Evolutionary conservation across 1,140 invertebrate genomes (phyloP), one percentile per base, ranked within the genome.

Genomic region (Sitophilus oryzae): DNA sequence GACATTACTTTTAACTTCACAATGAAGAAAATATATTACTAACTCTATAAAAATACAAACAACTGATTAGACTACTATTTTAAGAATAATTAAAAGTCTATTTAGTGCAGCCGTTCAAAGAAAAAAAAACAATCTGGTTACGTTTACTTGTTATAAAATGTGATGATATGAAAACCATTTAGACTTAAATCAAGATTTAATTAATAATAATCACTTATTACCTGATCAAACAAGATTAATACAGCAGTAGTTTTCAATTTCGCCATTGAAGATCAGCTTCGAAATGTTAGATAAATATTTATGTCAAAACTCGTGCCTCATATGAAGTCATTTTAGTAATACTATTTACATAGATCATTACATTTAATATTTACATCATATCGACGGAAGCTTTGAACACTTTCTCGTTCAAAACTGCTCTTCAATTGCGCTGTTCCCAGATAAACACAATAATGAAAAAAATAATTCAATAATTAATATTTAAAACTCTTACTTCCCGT

Each of bases 31-130:
- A 58, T 44, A 44, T 51, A 59, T 59, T 55, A 56, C 53, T 56
- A 60, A 52, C 36, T 49, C 53, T 60, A 56, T 60, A 59, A 56
- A 60, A 59, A 54, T 59, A 60, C 53, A 56, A 56, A 59, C 45
- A 58, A 47, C 44, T 47, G 22, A 56, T 50, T 49, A 35, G 35
- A 50, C 54, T 56, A 56, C 46, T 35, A 25, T 50, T 21, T 48
- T 49, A 38, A 48, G 38, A 36, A 55, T 47, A 44, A 20, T 25
- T 34, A 44, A 57, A 57, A 30, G 25, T 19, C 36, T 20, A 18
- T 46, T 51, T 52, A 47, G 52, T 55, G 45, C 51, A 59, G 47
- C 43, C 51, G 42, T 55, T 43, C 38, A 16, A 4, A 14, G 14
- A 15, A 18, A 50, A 36, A n/a, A 50, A 20, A 41, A 14, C 25